phyloP scores from a whole-genome alignment of 35 echinoderm and acorn worm genomes.

The Heliocidaris tuberculata region DNA sequence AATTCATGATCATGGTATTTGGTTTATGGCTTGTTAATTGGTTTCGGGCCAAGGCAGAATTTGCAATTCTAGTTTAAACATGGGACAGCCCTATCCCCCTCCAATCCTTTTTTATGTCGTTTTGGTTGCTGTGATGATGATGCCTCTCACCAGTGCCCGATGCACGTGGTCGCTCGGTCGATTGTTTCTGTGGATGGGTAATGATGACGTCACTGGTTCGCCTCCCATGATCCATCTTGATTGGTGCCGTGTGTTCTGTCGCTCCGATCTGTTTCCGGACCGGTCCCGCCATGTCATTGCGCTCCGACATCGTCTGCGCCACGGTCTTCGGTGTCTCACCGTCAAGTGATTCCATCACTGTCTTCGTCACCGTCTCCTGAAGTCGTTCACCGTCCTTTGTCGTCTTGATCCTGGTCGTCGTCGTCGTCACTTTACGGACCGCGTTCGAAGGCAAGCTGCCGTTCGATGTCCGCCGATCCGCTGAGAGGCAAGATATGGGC shows the following conservation, averaged over 20 bases:
- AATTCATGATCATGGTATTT: neutral
- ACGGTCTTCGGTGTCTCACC: conserved; percentile 48
- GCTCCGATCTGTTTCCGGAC: neutral
- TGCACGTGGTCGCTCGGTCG: neutral
- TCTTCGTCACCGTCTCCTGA: conserved; percentile 74
- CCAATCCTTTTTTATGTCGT: neutral
- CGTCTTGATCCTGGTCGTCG: conserved; percentile 60
- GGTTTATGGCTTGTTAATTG: too few species aligned
- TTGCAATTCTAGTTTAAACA: too few species aligned
- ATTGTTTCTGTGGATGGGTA: neutral
- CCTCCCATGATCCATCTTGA: conserved; percentile 33
- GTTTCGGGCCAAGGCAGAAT: too few species aligned
- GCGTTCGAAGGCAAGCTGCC: neutral
- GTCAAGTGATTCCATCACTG: conserved; percentile 67
- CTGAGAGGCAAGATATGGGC: neutral
- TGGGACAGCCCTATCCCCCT: neutral
- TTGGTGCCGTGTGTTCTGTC: neutral
- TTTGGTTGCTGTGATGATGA: neutral
- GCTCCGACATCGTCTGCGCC: conserved; percentile 52
- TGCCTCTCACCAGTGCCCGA: conserved; percentile 29
- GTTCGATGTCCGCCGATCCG: conserved; percentile 16
- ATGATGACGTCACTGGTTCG: conserved; percentile 43
- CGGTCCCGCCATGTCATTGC: neutral
- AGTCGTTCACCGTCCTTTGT: conserved; percentile 61
- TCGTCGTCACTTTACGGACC: conserved; percentile 64